Percentiles rank a stretch among this genome's conserved stretches.
phyloP scores from a whole-genome alignment of 2,113 vertebrate species.

The Podilymbus podiceps region DNA sequence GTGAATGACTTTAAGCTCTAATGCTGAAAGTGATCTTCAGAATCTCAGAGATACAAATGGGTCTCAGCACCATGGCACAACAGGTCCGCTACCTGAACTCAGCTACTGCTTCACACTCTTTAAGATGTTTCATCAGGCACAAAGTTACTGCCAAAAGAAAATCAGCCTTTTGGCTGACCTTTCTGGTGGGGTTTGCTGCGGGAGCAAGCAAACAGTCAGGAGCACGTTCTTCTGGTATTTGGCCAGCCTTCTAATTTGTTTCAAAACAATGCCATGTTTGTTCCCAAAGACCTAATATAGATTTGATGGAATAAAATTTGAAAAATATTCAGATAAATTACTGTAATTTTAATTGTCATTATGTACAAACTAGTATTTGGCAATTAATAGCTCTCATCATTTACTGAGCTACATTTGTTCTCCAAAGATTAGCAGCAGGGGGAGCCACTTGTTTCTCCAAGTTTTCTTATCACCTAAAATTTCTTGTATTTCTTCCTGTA shows the following conservation, averaged over 20 bases:
- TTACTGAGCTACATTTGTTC: not conserved
- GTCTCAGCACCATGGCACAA: not conserved
- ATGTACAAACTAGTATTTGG: not conserved
- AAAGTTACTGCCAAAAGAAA: not conserved
- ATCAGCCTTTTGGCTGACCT: not conserved
- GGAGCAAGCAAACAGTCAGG: no score
- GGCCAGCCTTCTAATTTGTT: not conserved
- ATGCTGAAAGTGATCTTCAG: not conserved
- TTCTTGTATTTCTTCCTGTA: not conserved
- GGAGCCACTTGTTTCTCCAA: constrained; percentile 10
- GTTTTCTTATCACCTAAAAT: not conserved
- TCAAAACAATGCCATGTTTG: not conserved
- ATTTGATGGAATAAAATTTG: not conserved
- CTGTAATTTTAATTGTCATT: not conserved
- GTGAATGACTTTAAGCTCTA: not conserved
- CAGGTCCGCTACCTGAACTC: not conserved
- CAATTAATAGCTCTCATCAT: not conserved
- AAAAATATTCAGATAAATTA: not conserved
- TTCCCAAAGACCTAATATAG: not conserved
- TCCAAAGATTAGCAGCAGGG: not conserved
- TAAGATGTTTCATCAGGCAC: not conserved
- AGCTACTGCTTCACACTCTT: not conserved
- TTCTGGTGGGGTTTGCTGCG: not conserved
- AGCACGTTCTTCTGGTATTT: fast-evolving
- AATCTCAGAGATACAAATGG: not conserved